Evolutionary conservation across 2,113 vertebrate species (phyloP), one percentile per base, ranked within the genome.

Genomic region (Calonectris borealis): DNA sequence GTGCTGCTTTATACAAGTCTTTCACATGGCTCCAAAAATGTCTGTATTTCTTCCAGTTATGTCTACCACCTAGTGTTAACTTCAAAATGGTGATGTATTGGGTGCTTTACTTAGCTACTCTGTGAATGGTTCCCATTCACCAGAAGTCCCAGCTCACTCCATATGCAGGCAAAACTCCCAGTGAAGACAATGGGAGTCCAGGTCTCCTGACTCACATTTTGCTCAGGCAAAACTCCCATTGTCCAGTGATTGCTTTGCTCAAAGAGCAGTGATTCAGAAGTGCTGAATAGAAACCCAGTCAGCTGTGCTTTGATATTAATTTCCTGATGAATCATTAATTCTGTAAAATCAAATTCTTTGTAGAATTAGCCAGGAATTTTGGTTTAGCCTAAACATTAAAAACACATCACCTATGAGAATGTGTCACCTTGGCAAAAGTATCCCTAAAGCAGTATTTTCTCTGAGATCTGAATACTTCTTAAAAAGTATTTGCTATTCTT

Each of bases 1-100:
- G 61, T 60, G 65, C 83, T 92, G 58, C 80, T 93, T 94, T 95
- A 84, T 94, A 17, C 42, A 84, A 90, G 94, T 1, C 92, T 96
- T 96, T 94, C 79, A 95, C 76, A 68, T 71, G 65, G 84, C 88
- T 97, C 95, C 79, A 96, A 87, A 97, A 96, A 86, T 62, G 68
- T 79, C 92, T 92, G 90, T 85, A 69, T 97, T 93, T 95, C 96
- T 95, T 97, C 93, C 96, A 97, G 93, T 96, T 90, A 93, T 94
- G 94, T 94, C 96, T 90, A 96, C 95, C 94, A 92, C 93, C 90
- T 92, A 95, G 90, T 84, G 88, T 88, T 95, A 94, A 89, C 92
- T 93, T 89, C 83, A 96, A 95, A 97, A 92, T 86, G 72, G 94
- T 94, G 88, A 95, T 94, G 75, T 77, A 83, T 62, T 95, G 92